Percentiles rank a stretch among this genome's conserved stretches.
These are phyloP conservation scores for Andrena hattorfiana DNA, from an alignment of 2,888 invertebrate species.

Conservation along the genomic window DNA sequence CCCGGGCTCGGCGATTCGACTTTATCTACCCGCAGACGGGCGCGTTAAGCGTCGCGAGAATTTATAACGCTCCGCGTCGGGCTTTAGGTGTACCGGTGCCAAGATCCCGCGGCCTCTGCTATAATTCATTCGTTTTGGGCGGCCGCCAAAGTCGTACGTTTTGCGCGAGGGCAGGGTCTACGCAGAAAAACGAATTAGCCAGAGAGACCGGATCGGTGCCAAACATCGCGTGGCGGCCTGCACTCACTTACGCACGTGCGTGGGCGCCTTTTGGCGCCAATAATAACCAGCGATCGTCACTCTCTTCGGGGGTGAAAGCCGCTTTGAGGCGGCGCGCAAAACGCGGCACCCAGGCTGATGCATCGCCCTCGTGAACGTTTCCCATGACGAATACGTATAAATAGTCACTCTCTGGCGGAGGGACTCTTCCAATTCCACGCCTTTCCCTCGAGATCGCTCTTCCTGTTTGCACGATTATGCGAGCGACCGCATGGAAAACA, in stretches of 20 bases:
- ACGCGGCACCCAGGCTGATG: constrained; percentile 40
- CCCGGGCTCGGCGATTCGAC: constrained; percentile 31
- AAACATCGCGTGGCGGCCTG: constrained; percentile 64
- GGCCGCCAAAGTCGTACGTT: constrained; percentile 70
- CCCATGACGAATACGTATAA: constrained; percentile 74
- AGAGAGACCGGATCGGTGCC: constrained; percentile 66
- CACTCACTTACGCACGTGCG: constrained; percentile 68
- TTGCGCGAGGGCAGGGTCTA: constrained; percentile 63
- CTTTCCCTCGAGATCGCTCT: constrained; percentile 13
- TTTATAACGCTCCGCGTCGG: constrained; percentile 53
- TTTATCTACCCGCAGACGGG: constrained; percentile 29
- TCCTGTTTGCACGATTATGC: constrained; percentile 43
- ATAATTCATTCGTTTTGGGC: constrained; percentile 73
- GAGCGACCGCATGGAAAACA: background rate
- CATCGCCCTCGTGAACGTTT: constrained; percentile 61
- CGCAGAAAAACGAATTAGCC: constrained; percentile 77
- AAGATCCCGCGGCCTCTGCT: constrained; percentile 59
- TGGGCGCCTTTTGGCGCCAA: constrained; percentile 70
- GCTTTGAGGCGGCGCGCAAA: constrained; percentile 55
- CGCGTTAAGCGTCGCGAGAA: constrained; percentile 58
- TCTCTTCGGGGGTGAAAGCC: constrained; percentile 65
- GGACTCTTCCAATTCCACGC: constrained; percentile 28
- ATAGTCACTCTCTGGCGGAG: constrained; percentile 49
- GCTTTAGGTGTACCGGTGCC: constrained; percentile 47
- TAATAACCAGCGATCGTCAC: constrained; percentile 71